Conservation (phyloP, 92 coral and sea anemone species). For the Bergia sp. region DNA sequence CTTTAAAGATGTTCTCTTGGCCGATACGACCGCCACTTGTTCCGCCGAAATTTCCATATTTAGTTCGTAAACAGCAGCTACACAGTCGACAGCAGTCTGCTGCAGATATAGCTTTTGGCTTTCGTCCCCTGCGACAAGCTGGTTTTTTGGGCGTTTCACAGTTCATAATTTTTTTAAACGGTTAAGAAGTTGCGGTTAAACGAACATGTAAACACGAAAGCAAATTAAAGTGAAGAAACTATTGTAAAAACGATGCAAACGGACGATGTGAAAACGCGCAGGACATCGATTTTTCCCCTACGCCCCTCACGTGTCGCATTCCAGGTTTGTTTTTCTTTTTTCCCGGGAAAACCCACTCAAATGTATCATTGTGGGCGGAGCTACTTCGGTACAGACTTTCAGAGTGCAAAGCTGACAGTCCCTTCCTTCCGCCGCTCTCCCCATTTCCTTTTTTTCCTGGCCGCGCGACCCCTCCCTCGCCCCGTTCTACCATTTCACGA, state of each 20-base stretch:
- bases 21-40: too few species aligned
- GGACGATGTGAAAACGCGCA: too few species aligned
- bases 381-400: not conserved
- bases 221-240: not conserved
- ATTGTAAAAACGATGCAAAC: not conserved
- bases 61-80: not conserved
- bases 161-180: too few species aligned
- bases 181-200: not conserved
- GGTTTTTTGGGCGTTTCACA: conserved; percentile 3
- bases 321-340: not conserved
- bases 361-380: too few species aligned
- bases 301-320: not conserved
- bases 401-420: not conserved
- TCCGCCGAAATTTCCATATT: not conserved
- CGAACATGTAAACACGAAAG: not conserved
- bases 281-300: not conserved
- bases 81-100: too few species aligned
- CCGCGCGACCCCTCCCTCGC: too few species aligned
- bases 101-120: too few species aligned
- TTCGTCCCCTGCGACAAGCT: conserved; percentile 3
- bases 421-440: not conserved
- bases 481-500: too few species aligned
- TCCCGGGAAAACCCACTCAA: not conserved
- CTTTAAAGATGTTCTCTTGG: not conserved
- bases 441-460: not conserved